Evolutionary conservation across 2,888 invertebrate genomes (phyloP), one percentile per base, ranked within the genome.

Genomic region (Archips xylosteana): DNA sequence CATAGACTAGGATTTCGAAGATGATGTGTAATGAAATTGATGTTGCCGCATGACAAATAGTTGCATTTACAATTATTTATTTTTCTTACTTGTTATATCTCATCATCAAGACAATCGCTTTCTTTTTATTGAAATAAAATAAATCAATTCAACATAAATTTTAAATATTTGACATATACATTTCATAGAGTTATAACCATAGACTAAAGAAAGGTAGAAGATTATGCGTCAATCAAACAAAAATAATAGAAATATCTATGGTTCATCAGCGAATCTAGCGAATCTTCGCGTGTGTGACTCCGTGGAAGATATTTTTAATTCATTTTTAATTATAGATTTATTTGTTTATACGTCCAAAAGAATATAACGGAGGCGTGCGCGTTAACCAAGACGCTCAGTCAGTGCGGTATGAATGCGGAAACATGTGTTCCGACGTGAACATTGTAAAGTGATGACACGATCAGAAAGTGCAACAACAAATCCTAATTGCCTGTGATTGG

Each of bases 361-460:
- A 90, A 87, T 88, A 89, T 89, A 79, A 78, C 79, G 76, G 83
- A 86, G 81, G 83, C 84, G 84, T 83, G 85, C 83, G 85, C 81
- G 84, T 82, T 80, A 85, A 84, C 83, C 77, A 80, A 80, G 83
- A 85, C 81, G 87, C 83, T 85, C 77, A 79, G 80, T 84, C 81
- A 80, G 85, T 81, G 86, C 82, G 82, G 82, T 82, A 83, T 82
- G 82, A 86, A 86, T 85, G 83, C 87, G 85, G 86, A 91, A 94
- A 91, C 92, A 92, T 94, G 93, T 94, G 93, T 94, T 92, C 89
- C 87, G 92, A 92, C 91, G 93, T 92, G 89, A 89, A 93, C 86
- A 92, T 92, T 82, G 81, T 83, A 85, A 84, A 83, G 84, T 88
- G 83, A 85, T 85, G 87, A 85, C 85, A 85, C 81, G 81, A 79